A percentile compares a stretch with the other conserved stretches of the same genome.
phyloP scores from a whole-genome alignment of 2,113 vertebrate species.

The Grantiella picta region DNA sequence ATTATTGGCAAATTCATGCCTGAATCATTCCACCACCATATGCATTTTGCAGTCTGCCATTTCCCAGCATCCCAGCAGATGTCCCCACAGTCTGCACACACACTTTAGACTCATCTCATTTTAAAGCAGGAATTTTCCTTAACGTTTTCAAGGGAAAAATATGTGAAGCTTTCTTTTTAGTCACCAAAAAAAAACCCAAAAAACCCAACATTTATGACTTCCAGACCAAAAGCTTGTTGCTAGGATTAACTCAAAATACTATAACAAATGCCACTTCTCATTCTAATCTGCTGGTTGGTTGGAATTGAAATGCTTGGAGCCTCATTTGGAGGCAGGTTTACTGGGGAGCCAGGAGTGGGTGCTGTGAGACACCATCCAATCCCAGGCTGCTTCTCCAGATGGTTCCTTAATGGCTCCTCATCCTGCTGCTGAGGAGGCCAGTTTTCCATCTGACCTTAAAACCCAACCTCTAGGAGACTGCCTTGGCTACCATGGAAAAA shows the following conservation, averaged over 20 bases:
- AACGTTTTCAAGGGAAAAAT: not conserved
- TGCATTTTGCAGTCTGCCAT: not conserved
- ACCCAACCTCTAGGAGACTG: not conserved
- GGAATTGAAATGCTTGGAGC: not conserved
- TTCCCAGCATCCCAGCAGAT: conserved; percentile 43
- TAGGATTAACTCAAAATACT: not conserved
- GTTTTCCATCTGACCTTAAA: not conserved
- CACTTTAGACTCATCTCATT: not conserved
- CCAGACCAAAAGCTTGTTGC: not conserved
- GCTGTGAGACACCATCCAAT: not conserved
- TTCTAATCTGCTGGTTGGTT: not conserved
- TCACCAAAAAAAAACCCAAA: not conserved
- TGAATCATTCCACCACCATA: not conserved
- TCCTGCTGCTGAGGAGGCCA: not conserved
- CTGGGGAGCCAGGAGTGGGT: not conserved
- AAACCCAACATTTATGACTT: not conserved
- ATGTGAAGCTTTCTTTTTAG: not conserved
- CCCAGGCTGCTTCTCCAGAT: not conserved
- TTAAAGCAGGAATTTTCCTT: not conserved
- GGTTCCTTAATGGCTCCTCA: not conserved
- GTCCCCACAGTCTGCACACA: conserved; percentile 7
- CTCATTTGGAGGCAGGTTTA: not conserved
- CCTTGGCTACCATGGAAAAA: not conserved
- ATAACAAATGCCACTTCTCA: not conserved
- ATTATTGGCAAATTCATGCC: not conserved